phyloP scores from a whole-genome alignment of 2,888 invertebrate genomes.

The Tricholauxania praeusta region DNA sequence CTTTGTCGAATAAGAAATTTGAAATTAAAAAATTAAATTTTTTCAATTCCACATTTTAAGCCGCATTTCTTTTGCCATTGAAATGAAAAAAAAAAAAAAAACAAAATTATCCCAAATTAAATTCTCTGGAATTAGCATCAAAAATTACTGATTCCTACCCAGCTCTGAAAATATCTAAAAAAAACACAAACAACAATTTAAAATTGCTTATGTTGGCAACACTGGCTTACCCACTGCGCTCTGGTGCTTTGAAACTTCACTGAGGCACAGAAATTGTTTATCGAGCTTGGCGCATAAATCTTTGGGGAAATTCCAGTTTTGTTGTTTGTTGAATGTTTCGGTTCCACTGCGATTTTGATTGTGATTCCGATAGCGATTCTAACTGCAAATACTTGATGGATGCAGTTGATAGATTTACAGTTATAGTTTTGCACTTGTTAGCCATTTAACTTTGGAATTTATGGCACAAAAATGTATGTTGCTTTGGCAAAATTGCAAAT shows the following conservation, averaged over 20 bases:
- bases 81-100: no score
- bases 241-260: not conserved
- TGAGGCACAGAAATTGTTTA: slow-evolving; percentile 24
- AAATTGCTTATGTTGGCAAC: slow-evolving; percentile 15
- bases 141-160: no score
- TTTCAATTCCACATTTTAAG: no score
- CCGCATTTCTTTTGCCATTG: no score
- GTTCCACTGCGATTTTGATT: not conserved
- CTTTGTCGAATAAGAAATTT: no score
- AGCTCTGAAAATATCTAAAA: not conserved
- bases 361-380: not conserved
- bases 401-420: slow-evolving; percentile 36
- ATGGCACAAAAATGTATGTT: not conserved
- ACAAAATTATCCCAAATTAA: no score
- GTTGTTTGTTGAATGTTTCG: not conserved
- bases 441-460: slow-evolving; percentile 23
- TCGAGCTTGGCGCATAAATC: slow-evolving; percentile 30
- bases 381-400: slow-evolving; percentile 18
- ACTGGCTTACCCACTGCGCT: not conserved
- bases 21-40: no score
- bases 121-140: not conserved
- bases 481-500: not conserved
- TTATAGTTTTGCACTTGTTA: slow-evolving; percentile 17
- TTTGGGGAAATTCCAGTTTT: slow-evolving; percentile 35
- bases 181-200: not conserved